Conservation (phyloP, 2,113 vertebrate genomes). For the Gymnocephalus cernua region DNA sequence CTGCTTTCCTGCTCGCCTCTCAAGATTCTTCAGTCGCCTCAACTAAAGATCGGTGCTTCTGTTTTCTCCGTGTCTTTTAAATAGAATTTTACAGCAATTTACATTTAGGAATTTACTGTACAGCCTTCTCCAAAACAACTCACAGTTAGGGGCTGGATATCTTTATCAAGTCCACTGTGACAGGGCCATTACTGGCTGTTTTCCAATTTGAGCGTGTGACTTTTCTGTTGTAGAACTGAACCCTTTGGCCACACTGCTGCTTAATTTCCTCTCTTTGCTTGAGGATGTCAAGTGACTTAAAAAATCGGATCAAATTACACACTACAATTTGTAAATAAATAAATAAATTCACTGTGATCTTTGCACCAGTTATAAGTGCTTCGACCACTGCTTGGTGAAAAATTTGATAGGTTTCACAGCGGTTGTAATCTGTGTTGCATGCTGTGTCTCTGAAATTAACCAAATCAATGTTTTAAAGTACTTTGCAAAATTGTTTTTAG, state of each 20-base stretch:
- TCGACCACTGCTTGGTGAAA: constrained; percentile 4
- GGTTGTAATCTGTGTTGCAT: background rate
- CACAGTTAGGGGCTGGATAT: background rate
- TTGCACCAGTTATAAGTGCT: background rate
- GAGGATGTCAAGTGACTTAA: background rate
- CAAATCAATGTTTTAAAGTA: constrained; percentile 42
- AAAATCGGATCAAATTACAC: constrained; percentile 2
- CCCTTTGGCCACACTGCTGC: background rate
- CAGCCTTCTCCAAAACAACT: background rate
- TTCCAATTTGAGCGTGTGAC: background rate
- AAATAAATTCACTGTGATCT: background rate
- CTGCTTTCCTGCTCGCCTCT: background rate
- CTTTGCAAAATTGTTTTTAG: constrained; percentile 39
- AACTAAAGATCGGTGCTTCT: background rate
- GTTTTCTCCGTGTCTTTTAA: constrained; percentile 7
- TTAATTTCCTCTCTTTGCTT: background rate
- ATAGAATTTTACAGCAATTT: background rate
- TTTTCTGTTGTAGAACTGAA: background rate
- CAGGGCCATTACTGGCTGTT: background rate
- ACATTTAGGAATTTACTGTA: background rate
- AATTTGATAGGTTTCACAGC: background rate
- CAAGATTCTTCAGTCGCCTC: background rate
- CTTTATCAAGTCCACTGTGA: constrained; percentile 12
- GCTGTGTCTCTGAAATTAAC: constrained; percentile 19
- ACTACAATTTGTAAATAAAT: background rate